Evolutionary conservation across 1,140 invertebrate species (phyloP).

Genomic region (Manduca sexta): DNA sequence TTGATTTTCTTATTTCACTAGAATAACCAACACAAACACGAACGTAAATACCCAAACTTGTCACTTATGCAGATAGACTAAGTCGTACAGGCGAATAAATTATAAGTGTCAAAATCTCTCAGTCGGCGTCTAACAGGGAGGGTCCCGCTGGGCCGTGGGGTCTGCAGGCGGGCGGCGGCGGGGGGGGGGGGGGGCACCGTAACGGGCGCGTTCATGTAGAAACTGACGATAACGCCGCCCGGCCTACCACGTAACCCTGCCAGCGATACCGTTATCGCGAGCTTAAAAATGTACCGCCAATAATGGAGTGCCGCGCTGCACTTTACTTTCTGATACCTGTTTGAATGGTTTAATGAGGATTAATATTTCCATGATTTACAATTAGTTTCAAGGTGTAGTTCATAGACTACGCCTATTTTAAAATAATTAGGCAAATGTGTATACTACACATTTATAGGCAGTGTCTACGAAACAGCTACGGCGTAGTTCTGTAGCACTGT

Average conservation of each 20-base stretch:
- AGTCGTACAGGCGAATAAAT: constrained; percentile 39
- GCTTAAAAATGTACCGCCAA: constrained; percentile 65
- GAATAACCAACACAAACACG: too few relatives aligned
- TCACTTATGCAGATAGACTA: not conserved
- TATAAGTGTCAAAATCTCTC: constrained; percentile 63
- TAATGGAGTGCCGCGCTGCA: constrained; percentile 44
- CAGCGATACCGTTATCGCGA: constrained; percentile 45
- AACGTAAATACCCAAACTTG: not conserved
- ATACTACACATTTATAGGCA: too few relatives aligned
- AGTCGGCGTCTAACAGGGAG: constrained; percentile 33
- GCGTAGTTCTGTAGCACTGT: too few relatives aligned
- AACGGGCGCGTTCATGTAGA: constrained; percentile 70
- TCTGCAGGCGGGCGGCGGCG: constrained; percentile 20
- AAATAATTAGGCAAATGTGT: too few relatives aligned
- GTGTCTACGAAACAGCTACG: too few relatives aligned
- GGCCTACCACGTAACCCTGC: constrained; percentile 66
- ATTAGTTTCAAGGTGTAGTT: too few relatives aligned
- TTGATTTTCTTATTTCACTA: too few relatives aligned
- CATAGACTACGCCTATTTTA: too few relatives aligned
- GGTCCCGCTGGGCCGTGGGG: constrained; percentile 20
- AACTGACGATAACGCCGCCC: constrained; percentile 68
- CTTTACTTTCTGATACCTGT: constrained; percentile 17
- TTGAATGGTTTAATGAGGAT: too few relatives aligned
- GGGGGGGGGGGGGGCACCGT: constrained; percentile 31
- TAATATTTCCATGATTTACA: too few relatives aligned